phyloP scores from a whole-genome alignment of 1,140 invertebrate genomes.

The Thereuonema tuberculata region DNA sequence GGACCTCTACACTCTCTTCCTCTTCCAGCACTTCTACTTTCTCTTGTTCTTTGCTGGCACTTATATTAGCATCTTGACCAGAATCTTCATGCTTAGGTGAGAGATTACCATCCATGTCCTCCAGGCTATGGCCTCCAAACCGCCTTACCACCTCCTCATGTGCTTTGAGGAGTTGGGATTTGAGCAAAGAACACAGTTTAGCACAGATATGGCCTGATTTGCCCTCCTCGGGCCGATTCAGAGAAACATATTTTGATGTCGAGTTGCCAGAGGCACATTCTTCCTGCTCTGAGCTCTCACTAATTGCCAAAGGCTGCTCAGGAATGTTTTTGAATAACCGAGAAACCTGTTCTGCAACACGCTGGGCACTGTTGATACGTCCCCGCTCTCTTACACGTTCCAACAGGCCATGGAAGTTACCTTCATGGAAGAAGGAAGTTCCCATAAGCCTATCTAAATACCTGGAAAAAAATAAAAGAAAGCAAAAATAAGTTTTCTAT shows the following conservation, averaged over 20 bases:
- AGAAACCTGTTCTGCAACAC: slow-evolving; percentile 43
- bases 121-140: slow-evolving; percentile 33
- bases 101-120: not conserved
- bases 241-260: not conserved
- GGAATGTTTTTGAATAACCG: slow-evolving; percentile 32
- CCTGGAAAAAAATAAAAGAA: slow-evolving; percentile 21
- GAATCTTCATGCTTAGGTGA: not conserved
- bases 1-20: slow-evolving; percentile 3
- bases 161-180: slow-evolving; percentile 54
- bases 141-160: slow-evolving; percentile 45
- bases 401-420: slow-evolving; percentile 51
- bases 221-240: not conserved
- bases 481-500: not conserved
- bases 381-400: slow-evolving; percentile 36
- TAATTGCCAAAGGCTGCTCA: not conserved
- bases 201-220: slow-evolving; percentile 44
- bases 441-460: slow-evolving; percentile 69
- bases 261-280: not conserved
- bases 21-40: slow-evolving; percentile 3
- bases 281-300: slow-evolving; percentile 12
- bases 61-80: slow-evolving; percentile 24
- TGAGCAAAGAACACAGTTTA: slow-evolving; percentile 55
- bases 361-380: slow-evolving; percentile 27
- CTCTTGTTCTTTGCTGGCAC: slow-evolving; percentile 16
- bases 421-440: slow-evolving; percentile 69